Conservation (phyloP, 1,140 invertebrate species). For the Leptinotarsa defecta region DNA sequence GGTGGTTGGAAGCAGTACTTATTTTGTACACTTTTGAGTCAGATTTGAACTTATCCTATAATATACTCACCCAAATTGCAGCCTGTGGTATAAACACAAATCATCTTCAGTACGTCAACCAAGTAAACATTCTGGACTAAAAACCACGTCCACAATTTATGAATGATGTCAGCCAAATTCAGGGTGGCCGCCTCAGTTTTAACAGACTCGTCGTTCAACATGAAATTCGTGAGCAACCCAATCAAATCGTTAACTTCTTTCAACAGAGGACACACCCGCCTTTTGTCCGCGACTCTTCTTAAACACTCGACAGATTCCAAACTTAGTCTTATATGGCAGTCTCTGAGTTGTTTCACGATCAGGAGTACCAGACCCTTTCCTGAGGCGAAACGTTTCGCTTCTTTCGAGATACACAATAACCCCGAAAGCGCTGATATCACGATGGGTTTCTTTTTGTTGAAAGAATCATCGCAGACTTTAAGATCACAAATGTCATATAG, state of each 20-base stretch:
- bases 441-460: conserved; percentile 53
- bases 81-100: conserved; percentile 61
- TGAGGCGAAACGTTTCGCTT: conserved; percentile 58
- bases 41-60: too few relatives aligned
- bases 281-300: conserved; percentile 54
- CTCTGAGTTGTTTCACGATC: conserved; percentile 56
- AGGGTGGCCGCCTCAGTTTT: conserved; percentile 55
- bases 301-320: conserved; percentile 58
- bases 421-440: conserved; percentile 57
- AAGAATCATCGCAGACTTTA: conserved; percentile 50
- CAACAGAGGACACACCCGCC: conserved; percentile 58
- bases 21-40: too few relatives aligned
- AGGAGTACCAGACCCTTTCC: conserved; percentile 54
- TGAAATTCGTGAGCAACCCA: conserved; percentile 61
- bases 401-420: conserved; percentile 57
- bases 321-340: conserved; percentile 59
- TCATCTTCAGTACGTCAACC: conserved; percentile 57
- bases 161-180: conserved; percentile 60
- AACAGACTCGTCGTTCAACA: conserved; percentile 53
- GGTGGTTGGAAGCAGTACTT: too few relatives aligned
- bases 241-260: conserved; percentile 58
- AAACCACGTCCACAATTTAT: conserved; percentile 64
- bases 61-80: conserved; percentile 56
- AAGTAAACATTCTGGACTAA: conserved; percentile 55
- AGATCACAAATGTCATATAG: conserved; percentile 58